Evolutionary conservation across 2,113 vertebrate genomes (phyloP).

Genomic region (Sakesphorus luctuosus): DNA sequence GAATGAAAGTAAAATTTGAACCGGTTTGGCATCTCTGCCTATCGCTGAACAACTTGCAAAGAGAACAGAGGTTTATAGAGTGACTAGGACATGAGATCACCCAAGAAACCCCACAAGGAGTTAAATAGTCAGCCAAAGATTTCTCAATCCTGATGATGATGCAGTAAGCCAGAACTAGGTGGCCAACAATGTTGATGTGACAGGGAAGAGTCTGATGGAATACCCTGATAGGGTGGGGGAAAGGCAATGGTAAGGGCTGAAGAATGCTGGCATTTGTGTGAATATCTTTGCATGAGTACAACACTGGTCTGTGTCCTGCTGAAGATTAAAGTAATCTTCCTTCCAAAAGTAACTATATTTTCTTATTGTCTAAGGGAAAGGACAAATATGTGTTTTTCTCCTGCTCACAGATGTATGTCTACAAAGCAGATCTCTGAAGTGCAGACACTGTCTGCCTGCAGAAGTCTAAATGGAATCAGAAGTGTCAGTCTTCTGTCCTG

Average conservation of each 20-base stretch:
- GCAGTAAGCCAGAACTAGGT: not conserved
- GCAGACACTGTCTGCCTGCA: not conserved
- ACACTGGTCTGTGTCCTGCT: not conserved
- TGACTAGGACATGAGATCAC: not conserved
- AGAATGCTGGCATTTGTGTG: not conserved
- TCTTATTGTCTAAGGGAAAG: not conserved
- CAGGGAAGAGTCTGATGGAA: not conserved
- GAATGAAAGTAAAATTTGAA: not conserved
- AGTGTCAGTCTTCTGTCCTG: not conserved
- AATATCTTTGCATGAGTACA: not conserved
- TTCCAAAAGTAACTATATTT: not conserved
- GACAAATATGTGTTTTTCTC: not conserved
- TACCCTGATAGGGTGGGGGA: not conserved
- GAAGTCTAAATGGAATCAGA: not conserved
- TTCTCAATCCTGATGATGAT: not conserved
- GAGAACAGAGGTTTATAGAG: not conserved
- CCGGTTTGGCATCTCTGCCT: not conserved
- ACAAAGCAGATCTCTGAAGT: not conserved
- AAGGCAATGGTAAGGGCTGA: not conserved
- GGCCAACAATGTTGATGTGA: not conserved
- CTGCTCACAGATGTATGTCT: not conserved
- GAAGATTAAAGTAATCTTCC: not conserved
- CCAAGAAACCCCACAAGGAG: not conserved
- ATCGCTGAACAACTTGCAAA: not conserved
- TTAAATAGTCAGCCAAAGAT: not conserved